Percentiles rank a stretch among this genome's conserved stretches.
These are phyloP conservation scores for Darevskia mixta DNA, from an alignment of 2,797 vertebrate species.

Conservation along the genomic window DNA sequence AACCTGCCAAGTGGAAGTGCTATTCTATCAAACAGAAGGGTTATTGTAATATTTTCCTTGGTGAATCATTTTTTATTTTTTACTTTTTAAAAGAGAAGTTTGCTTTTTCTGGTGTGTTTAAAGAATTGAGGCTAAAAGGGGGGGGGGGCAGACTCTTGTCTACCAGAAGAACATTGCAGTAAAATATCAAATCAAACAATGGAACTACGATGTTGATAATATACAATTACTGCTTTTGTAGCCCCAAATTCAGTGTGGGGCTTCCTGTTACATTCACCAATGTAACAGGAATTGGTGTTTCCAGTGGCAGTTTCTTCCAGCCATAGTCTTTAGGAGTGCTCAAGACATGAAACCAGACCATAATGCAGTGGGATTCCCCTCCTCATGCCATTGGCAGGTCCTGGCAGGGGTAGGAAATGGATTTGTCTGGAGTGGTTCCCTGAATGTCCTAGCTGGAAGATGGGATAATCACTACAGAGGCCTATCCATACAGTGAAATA, in stretches of 20 bases:
- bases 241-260: neutral
- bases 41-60: slow-evolving; percentile 35
- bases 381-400: neutral
- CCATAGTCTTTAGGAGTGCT: neutral
- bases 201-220: neutral
- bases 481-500: neutral
- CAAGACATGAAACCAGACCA: neutral
- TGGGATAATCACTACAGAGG: neutral
- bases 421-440: neutral
- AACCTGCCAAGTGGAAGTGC: slow-evolving; percentile 43
- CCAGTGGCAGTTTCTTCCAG: neutral
- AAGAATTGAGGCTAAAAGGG: slow-evolving; percentile 33
- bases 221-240: neutral
- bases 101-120: slow-evolving; percentile 22
- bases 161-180: neutral
- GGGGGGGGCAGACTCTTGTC: neutral
- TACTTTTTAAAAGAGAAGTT: neutral
- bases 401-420: neutral
- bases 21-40: slow-evolving; percentile 9
- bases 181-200: neutral
- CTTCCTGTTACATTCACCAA: neutral
- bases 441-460: neutral
- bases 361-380: neutral
- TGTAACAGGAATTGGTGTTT: no score
- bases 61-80: slow-evolving; percentile 33